Percentiles rank a stretch among this genome's conserved stretches.
Conservation (phyloP, 2,888 invertebrate species). For the Synergus itoensis region DNA sequence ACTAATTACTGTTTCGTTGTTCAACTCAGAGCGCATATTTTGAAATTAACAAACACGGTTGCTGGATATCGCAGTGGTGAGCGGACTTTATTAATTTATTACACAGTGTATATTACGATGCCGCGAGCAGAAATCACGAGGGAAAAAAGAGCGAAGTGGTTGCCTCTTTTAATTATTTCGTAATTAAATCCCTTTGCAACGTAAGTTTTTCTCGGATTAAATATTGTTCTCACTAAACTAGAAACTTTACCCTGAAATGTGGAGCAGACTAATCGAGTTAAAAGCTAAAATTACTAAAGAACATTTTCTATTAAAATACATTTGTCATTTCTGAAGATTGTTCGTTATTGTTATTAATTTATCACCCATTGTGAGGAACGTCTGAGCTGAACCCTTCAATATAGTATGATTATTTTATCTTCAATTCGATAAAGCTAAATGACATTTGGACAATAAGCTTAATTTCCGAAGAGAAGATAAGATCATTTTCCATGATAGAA, state of each 20-base stretch:
- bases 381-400: constrained; percentile 4
- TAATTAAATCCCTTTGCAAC: constrained; percentile 66
- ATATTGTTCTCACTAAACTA: constrained; percentile 14
- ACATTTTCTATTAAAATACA: background rate
- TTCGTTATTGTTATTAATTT: background rate
- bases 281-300: background rate
- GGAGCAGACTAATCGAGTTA: constrained; percentile 47
- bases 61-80: constrained; percentile 64
- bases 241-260: constrained; percentile 43
- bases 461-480: constrained; percentile 70
- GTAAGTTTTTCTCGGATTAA: constrained; percentile 58
- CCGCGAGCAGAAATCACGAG: constrained; percentile 55
- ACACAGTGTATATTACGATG: constrained; percentile 67
- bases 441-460: constrained; percentile 64
- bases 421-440: constrained; percentile 59
- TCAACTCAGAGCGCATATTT: constrained; percentile 50
- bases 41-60: constrained; percentile 65
- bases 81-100: constrained; percentile 75
- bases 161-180: constrained; percentile 71
- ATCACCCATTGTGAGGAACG: background rate
- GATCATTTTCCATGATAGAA: constrained; percentile 68
- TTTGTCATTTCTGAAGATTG: background rate
- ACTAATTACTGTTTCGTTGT: constrained; percentile 62
- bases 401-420: constrained; percentile 64
- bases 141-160: constrained; percentile 53